Evolutionary conservation across 2,113 vertebrate species (phyloP).

Genomic region (Actenoides lindsayi): DNA sequence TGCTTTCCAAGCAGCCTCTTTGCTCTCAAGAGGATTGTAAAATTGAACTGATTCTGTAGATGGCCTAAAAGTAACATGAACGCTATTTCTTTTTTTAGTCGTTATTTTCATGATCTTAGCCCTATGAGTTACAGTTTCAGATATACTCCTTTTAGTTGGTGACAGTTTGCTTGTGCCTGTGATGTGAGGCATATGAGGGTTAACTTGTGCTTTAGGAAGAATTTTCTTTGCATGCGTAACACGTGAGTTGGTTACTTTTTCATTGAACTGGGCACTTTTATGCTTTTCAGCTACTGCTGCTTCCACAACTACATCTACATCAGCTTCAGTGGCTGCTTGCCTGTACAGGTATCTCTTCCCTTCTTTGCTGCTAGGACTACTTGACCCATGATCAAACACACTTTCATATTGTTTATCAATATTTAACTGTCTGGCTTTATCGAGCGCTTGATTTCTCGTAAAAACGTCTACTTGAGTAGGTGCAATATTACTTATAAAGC

Average conservation of each 20-base stretch:
- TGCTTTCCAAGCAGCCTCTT: slow-evolving; percentile 95
- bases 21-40: slow-evolving; percentile 94
- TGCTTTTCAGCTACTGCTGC: slow-evolving; percentile 69
- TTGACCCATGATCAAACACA: slow-evolving; percentile 53
- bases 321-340: slow-evolving; percentile 79
- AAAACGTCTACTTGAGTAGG: slow-evolving; percentile 71
- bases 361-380: slow-evolving; percentile 71
- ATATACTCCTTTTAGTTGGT: slow-evolving; percentile 83
- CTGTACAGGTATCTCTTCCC: slow-evolving; percentile 76
- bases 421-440: slow-evolving; percentile 70
- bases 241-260: slow-evolving; percentile 70
- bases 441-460: slow-evolving; percentile 63
- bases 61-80: slow-evolving; percentile 95
- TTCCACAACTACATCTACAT: slow-evolving; percentile 74
- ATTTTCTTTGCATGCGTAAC: slow-evolving; percentile 77
- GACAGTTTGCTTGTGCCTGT: slow-evolving; percentile 75
- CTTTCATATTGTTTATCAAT: slow-evolving; percentile 62
- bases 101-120: slow-evolving; percentile 83
- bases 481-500: slow-evolving; percentile 70
- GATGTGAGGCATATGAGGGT: slow-evolving; percentile 71
- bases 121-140: slow-evolving; percentile 81
- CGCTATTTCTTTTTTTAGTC: slow-evolving; percentile 84
- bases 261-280: slow-evolving; percentile 65
- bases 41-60: slow-evolving; percentile 96
- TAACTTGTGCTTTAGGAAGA: slow-evolving; percentile 73